Evolutionary conservation across 2,113 vertebrate genomes (phyloP), one percentile per base, ranked within the genome.

Genomic region (Paraplagusia blochii): DNA sequence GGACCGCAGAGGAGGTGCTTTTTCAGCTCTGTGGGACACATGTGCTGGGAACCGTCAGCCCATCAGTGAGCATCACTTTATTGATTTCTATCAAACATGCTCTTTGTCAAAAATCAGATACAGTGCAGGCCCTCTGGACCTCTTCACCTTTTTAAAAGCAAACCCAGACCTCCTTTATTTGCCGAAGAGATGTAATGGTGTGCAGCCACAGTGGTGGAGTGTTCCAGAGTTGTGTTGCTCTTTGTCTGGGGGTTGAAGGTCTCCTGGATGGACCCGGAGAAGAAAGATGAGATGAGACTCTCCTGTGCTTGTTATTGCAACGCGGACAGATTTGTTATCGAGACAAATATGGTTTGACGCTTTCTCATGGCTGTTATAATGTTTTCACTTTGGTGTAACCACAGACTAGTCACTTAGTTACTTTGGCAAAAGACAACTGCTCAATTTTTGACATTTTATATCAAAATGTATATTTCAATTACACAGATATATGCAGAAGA

Each of bases 81-180:
- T 98, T 93, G 95, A 98, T 99, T 97, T 95, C 92, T 93, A 92
- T 90, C 92, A 89, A 89, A 88, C 87, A 87, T 92, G 93, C 93
- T 96, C 95, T 99, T 96, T 94, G 94, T 99, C 95, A 99, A 97
- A 96, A 95, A 98, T 98, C 96, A 96, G 94, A 98, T 92, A 95
- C 91, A 92, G 90, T 73, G 91, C 87, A 84, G 92, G 90, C 92
- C 94, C 95, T 93, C 90, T 92, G 93, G 93, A 95, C 96, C 94
- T 91, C 88, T 90, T 96, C 94, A 96, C 94, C 95, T 96, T 96
- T 29, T 95, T 94, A 93, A 94, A 94, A 95, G 93, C 90, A 91
- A 87, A 94, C 92, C 87, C 90, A 93, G 92, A 91, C 90, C 91
- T 29, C 90, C 93, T 80, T 92, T 92, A 89, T 72, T 83, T 73